A percentile compares a stretch with the other conserved stretches of the same genome.
Conservation (phyloP, 2,888 invertebrate species). For the Camponotus fellah region DNA sequence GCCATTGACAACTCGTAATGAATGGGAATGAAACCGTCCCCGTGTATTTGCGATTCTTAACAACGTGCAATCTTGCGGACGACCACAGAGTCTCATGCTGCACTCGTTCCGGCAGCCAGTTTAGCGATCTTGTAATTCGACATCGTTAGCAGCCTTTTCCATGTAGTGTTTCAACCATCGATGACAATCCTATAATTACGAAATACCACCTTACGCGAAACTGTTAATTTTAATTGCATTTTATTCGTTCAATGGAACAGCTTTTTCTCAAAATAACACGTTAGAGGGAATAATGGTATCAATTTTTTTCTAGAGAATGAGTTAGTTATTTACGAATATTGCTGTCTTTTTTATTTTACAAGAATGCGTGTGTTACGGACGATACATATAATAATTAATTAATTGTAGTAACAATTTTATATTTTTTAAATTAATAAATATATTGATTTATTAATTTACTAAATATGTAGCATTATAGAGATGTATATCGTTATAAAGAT, state of each 20-base stretch:
- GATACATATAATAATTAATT: background rate
- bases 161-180: constrained; percentile 7
- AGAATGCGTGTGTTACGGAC: background rate
- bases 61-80: constrained; percentile 80
- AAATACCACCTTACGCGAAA: background rate
- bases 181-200: constrained; percentile 18
- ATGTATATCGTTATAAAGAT: background rate
- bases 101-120: constrained; percentile 43
- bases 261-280: background rate
- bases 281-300: background rate
- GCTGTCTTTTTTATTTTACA: background rate
- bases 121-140: constrained; percentile 57
- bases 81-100: constrained; percentile 74
- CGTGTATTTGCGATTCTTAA: constrained; percentile 63
- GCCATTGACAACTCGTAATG: constrained; percentile 69
- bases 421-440: background rate
- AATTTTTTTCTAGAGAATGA: background rate
- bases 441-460: background rate
- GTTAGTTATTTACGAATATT: background rate
- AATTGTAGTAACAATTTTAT: background rate
- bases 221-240: constrained; percentile 20
- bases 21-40: constrained; percentile 69
- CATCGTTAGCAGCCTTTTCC: constrained; percentile 39
- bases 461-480: background rate
- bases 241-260: background rate